These are phyloP conservation scores for Ylistrum balloti DNA, from an alignment of 1,140 invertebrate species.

Conservation along the genomic window DNA sequence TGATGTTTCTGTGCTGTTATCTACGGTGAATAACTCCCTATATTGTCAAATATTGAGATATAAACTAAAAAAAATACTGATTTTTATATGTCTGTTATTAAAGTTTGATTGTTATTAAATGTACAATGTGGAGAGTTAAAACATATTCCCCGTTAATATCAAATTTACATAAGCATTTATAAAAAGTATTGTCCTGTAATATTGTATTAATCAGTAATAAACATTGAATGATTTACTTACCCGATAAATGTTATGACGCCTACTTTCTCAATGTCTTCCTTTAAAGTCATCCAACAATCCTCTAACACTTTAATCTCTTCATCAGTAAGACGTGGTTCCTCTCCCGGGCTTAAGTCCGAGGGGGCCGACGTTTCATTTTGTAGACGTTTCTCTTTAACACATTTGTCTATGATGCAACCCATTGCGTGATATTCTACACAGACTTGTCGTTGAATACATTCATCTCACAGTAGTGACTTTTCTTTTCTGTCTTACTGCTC, in stretches of 20 bases:
- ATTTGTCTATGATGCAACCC: conserved; percentile 5
- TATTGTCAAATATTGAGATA: background rate
- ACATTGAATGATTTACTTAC: conserved; percentile 50
- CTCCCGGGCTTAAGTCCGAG: conserved; percentile 39
- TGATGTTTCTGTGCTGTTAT: no score
- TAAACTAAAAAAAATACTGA: no score
- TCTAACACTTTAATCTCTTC: conserved; percentile 51
- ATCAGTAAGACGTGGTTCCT: conserved; percentile 46
- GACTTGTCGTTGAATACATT: background rate
- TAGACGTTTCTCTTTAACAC: conserved; percentile 20
- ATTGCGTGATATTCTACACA: background rate
- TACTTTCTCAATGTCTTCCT: conserved; percentile 62
- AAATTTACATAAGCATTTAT: no score
- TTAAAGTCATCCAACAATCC: conserved; percentile 56
- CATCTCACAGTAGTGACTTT: background rate
- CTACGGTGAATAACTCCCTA: background rate
- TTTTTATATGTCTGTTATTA: no score
- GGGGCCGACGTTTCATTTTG: background rate
- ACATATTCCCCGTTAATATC: no score
- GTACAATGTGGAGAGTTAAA: no score
- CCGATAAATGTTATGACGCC: conserved; percentile 65
- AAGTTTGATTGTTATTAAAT: no score
- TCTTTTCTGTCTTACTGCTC: background rate
- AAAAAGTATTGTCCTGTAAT: no score
- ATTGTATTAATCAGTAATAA: background rate